Evolutionary conservation across 1,140 invertebrate species (phyloP), one percentile per base, ranked within the genome.

Genomic region (Spodoptera litura): DNA sequence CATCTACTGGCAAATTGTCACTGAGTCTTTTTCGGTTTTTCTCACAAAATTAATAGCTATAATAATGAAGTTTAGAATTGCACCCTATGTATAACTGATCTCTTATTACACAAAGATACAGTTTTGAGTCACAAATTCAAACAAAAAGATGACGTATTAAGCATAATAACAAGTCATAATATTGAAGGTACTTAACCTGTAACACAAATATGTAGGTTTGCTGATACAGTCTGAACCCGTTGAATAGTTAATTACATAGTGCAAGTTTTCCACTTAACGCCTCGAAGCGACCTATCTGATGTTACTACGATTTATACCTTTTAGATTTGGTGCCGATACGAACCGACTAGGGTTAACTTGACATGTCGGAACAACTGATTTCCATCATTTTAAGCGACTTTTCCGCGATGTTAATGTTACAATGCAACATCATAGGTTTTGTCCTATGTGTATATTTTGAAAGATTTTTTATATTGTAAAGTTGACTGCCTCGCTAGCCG

Each of bases 171-270:
- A 13, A 6, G 64, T 10, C 9, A 56, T 56, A 20, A 20, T 56
- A 62, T 53, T 56, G 25, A 52, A 66, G 74, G 44, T 31, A 49
- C 62, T 64, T 64, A 49, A 44, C 61, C 76, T 66, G 78, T 72
- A 79, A 83, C 83, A 79, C 86, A 88, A 89, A 88, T 91, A 20
- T 20, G 20, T 20, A 91, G 87, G 88, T 91, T 91, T 83, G 83
- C 86, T 85, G 83, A 85, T 89, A 83, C 80, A 56, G 79, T 53
- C 80, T 82, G 84, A 85, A 88, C 81, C 78, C 75, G 83, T 81
- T 91, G 88, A 91, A 91, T 90, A 88, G 88, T 91, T 93, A 91
- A 91, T 91, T 87, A 87, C 81, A 88, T 79, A 82, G 83, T 78
- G 75, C 84, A 88, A 88, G 85, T 89, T 89, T 86, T 85, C 85